Evolutionary conservation across 2,888 invertebrate genomes (phyloP), one percentile per base, ranked within the genome.

Genomic region (Mythimna pallens): DNA sequence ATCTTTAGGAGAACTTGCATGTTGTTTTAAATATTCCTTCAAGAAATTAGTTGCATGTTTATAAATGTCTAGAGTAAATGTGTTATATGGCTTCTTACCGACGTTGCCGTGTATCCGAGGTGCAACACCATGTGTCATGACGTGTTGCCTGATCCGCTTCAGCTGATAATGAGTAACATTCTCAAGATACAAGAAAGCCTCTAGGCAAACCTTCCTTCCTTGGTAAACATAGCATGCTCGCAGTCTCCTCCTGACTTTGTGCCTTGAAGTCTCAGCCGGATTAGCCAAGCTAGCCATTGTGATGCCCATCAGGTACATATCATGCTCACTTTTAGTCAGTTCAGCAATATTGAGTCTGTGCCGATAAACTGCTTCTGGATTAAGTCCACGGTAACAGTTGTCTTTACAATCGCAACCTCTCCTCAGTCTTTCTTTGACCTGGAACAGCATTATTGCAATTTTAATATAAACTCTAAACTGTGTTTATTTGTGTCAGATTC

Each of bases 221-320:
- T 98, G 98, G 89, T 98, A 98, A 6, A 98, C 98, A 88, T 98
- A 98, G 81, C 98, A 98, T 0, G 98, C 97, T 69, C 98, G 94
- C 69, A 98, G 94, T 90, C 98, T 96, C 93, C 97, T 97, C 63
- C 98, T 94, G 81, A 98, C 98, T 89, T 98, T 98, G 84, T 98
- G 97, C 34, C 98, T 94, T 0, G 97, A 97, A 0, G 97, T 97
- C 76, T 97, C 97, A 71, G 97, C 97, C 25, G 97, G 97, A 92
- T 98, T 98, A 0, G 98, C 97, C 82, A 98, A 94, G 86, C 98
- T 98, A 0, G 98, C 98, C 98, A 98, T 98, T 4, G 98, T 98
- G 47, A 98, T 97, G n/a, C 98, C 98, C 98, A 98, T 98, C 86
- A 98, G 94, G 90, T 98, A 98, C 98, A 98, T 98, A 91, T 98